Evolutionary conservation across 2,888 invertebrate species (phyloP), one percentile per base, ranked within the genome.

Genomic region (Bedellia somnulentella): DNA sequence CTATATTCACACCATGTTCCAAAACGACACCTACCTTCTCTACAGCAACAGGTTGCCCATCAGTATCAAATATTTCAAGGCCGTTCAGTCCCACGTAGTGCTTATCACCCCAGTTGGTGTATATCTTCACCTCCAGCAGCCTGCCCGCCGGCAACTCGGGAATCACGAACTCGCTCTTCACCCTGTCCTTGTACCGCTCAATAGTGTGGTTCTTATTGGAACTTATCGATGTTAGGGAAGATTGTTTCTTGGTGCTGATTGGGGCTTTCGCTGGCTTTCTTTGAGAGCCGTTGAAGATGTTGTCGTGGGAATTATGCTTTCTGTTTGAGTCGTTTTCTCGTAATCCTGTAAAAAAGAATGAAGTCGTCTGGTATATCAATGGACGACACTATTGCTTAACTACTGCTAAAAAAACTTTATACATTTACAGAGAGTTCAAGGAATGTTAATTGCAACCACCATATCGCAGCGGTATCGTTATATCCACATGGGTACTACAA

Each of bases 51-150:
- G 71, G 60, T 37, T 79, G 67, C 6, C 89, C 89, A 29, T 68
- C 63, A 10, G 66, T 60, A 36, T 82, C 81, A 50, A 87, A 90
- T 36, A 89, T 59, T 55, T 90, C 89, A 30, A 90, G 79, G 2
- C 89, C 89, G 49, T 88, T 89, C 31, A 90, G 56, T 1, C 89
- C 90, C 9, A 90, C 84, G 43, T 86, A 83, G 57, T 87, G 82
- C 41, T 81, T 81, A 51, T 90, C 90, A 5, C 89, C 90, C 90
- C 90, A 90, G 16, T 89, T 87, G 11, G 78, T 79, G 33, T 79
- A 62, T 39, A 90, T 86, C 52, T 85, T 82, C 31, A 90, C 63
- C 38, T 80, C 78, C 44, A 90, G 49, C 31, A 79, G 57, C 43
- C 76, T 63, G n/a, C 89, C 90, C 37, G 60, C 62, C 1, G 89